Evolutionary conservation across 2,113 vertebrate genomes (phyloP), one percentile per base, ranked within the genome.

Genomic region (Alosa alosa): DNA sequence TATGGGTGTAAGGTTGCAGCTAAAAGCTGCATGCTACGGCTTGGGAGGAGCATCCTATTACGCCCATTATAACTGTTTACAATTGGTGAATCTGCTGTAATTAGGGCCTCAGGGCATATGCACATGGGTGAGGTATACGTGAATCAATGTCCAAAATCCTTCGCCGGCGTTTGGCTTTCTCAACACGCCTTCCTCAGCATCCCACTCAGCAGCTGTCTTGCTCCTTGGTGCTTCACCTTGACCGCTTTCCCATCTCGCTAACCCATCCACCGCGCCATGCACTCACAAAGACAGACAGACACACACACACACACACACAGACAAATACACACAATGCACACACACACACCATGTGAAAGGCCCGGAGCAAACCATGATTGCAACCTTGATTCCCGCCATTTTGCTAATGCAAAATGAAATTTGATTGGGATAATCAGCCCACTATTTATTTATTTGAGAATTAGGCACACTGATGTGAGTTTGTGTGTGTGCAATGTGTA

Each of bases 381-480:
- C 81, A 85, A 81, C 83, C 85, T 84, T 81, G 83, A 64, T 86
- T 86, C 81, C 72, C 83, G 81, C 83, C 22, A 44, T 86, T 39
- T 78, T 82, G 82, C 45, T 78, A 72, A 82, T 50, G 39, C 22
- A 84, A 81, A 57, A 72, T 22, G 55, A 17, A 20, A 9, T 86
- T 72, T 87, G 86, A 89, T 88, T 75, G 50, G 60, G 86, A 85
- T 86, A 86, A 88, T 87, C 89, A 88, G 50, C 36, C 81, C 18
- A 17, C 36, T 86, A 84, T 78, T 68, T 86, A 81, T 87, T 87
- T 85, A 82, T 72, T 57, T 57, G 10, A 60, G 72, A 78, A 78
- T 39, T 68, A 68, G 11, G 13, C 15, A 36, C 13, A 31, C 72
- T 78, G 72, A 78, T 5, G 64, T 68, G 64, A 68, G 72, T 78